phyloP scores from a whole-genome alignment of 2,113 vertebrate genomes.

The Natator depressus region DNA sequence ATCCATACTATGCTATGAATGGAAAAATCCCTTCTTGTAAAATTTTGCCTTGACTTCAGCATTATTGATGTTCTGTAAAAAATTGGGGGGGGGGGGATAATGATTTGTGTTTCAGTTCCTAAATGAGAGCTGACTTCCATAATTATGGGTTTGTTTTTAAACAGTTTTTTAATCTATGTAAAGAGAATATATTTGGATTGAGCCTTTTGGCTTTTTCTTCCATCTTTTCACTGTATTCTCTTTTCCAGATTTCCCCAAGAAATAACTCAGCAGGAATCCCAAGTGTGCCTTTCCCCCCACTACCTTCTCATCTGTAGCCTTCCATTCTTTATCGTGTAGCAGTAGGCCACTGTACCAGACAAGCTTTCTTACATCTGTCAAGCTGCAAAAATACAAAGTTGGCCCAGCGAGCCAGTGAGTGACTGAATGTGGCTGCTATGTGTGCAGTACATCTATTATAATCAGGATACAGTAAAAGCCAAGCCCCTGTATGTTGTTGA shows the following conservation, averaged over 20 bases:
- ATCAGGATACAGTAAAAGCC: neutral
- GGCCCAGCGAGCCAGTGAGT: neutral
- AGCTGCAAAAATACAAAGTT: neutral
- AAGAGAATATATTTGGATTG: neutral
- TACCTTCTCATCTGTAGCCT: neutral
- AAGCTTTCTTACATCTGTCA: neutral
- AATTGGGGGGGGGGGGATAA: neutral
- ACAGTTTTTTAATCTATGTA: neutral
- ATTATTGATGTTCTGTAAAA: neutral
- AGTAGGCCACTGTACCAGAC: too few species aligned
- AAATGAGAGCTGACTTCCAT: neutral
- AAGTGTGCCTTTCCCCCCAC: neutral
- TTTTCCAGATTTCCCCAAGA: neutral
- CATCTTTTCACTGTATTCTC: neutral
- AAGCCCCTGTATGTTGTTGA: neutral
- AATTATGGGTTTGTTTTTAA: neutral
- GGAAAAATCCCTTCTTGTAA: neutral
- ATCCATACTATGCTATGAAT: neutral
- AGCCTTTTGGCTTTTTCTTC: neutral
- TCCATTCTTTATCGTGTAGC: neutral
- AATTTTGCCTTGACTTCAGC: neutral
- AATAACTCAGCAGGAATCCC: neutral
- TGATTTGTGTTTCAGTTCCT: neutral
- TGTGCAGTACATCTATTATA: neutral
- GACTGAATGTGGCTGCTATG: neutral